phyloP scores from a whole-genome alignment of 2,797 vertebrate genomes.

The Philypnodon macrostomus region DNA sequence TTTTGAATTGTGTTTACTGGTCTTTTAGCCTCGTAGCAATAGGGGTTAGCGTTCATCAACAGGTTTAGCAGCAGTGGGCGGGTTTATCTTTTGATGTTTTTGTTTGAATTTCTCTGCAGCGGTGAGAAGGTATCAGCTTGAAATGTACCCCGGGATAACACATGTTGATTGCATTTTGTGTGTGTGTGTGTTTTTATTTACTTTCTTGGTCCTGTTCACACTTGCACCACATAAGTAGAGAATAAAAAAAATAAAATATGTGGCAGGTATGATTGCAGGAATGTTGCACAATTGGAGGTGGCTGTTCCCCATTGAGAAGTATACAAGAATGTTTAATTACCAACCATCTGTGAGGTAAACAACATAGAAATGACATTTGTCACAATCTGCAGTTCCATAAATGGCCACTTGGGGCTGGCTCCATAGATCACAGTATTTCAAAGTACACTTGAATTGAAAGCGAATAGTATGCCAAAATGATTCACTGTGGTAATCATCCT shows the following conservation, averaged over 20 bases:
- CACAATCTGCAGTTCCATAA: neutral
- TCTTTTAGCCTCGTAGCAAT: conserved; percentile 6
- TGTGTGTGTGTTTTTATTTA: conserved; percentile 3
- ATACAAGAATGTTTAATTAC: conserved; percentile 8
- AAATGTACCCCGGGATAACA: conserved; percentile 11
- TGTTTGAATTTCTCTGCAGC: neutral
- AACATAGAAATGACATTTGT: neutral
- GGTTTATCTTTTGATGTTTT: neutral
- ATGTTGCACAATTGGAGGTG: neutral
- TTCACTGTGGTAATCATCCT: too few relatives aligned
- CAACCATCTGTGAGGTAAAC: neutral
- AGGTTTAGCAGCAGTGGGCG: neutral
- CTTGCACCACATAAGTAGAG: neutral
- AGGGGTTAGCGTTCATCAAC: neutral
- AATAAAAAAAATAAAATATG: conserved; percentile 1
- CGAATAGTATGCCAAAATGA: too few relatives aligned
- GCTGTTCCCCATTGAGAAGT: neutral
- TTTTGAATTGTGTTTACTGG: conserved; percentile 7
- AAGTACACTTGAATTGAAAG: too few relatives aligned
- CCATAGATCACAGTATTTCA: neutral
- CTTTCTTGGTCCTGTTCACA: neutral
- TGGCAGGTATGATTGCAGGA: neutral
- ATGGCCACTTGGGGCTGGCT: too few relatives aligned
- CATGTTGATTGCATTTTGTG: conserved; percentile 15
- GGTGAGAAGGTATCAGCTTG: conserved; percentile 12